Base-by-base conservation (phyloP, 2,888 invertebrate genomes). In the Julus scandinavius region DNA sequence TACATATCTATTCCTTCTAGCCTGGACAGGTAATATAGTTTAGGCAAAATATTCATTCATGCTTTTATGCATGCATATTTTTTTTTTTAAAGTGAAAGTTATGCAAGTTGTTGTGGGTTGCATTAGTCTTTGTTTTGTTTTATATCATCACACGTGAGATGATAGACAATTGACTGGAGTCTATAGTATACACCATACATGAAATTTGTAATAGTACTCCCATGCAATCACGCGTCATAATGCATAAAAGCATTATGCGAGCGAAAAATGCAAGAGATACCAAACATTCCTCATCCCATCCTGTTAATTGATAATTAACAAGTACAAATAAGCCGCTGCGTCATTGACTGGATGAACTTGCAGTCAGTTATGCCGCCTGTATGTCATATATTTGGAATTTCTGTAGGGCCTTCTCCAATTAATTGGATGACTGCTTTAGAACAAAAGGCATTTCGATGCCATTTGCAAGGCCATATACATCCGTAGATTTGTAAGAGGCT, bases 381-480 rank as follows among this genome's bases (percentile, higher is more conserved):
- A 80, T 38, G 80, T 80, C 80, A 80, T 80, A 80, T 13, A 29
- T 38, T 29, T 80, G 80, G 80, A 80, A 80, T 80, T 80, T 80
- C 80, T 80, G 38, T 38, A 40, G 80, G 80, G 80, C 38, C 80
- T 9, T 80, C 38, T 80, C 38, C 80, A 80, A 29, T 80, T 80
- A 80, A 80, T 80, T 80, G 80, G 38, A 80, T 80, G 80, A 80
- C 38, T 80, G 80, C 80, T 80, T 80, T 80, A 80, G 80, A 80
- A 80, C 80, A 80, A 80, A 80, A 80, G 54, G 80, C 80, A 80
- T 80, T 80, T 80, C 80, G 80, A 80, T 80, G 80, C 80, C 80
- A 80, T 80, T 40, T 80, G 80, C 80, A 38, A 80, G 38, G 80
- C 80, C 38, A 9, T 38, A 80, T 38, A 72, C 72, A 72, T 20